Evolutionary conservation across 2,113 vertebrate genomes (phyloP).

Genomic region (Stercorarius parasiticus): DNA sequence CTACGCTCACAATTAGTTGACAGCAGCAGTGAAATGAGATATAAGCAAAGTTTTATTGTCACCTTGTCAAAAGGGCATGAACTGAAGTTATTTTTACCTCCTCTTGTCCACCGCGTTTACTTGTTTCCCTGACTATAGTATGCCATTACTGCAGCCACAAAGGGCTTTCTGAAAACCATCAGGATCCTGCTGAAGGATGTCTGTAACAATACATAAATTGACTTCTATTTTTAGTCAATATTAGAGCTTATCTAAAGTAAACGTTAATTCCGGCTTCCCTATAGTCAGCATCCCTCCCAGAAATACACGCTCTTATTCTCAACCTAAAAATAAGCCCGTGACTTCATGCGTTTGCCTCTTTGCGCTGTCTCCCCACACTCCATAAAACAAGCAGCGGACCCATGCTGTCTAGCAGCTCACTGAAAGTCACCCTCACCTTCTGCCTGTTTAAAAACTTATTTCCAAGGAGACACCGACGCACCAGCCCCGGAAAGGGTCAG

Average conservation of each 20-base stretch:
- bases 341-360: not conserved
- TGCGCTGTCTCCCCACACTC: not conserved
- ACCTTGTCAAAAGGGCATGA: constrained; percentile 24
- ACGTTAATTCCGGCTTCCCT: not conserved
- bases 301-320: not conserved
- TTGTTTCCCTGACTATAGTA: not conserved
- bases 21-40: not conserved
- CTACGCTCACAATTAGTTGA: not conserved
- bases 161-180: constrained; percentile 4
- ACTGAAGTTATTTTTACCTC: constrained; percentile 13
- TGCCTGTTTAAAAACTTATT: not conserved
- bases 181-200: not conserved
- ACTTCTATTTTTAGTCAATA: constrained; percentile 20
- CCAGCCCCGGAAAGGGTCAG: not conserved
- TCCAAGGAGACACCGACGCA: not conserved
- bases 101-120: not conserved
- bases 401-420: not conserved
- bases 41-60: not conserved
- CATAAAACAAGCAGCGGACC: not conserved
- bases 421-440: not conserved
- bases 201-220: not conserved
- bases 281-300: not conserved
- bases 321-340: not conserved
- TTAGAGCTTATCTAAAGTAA: constrained; percentile 28
- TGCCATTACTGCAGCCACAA: not conserved